Percentiles rank a stretch among this genome's conserved stretches.
phyloP scores from a whole-genome alignment of 2,888 invertebrate genomes.

The Fragum sueziense region DNA sequence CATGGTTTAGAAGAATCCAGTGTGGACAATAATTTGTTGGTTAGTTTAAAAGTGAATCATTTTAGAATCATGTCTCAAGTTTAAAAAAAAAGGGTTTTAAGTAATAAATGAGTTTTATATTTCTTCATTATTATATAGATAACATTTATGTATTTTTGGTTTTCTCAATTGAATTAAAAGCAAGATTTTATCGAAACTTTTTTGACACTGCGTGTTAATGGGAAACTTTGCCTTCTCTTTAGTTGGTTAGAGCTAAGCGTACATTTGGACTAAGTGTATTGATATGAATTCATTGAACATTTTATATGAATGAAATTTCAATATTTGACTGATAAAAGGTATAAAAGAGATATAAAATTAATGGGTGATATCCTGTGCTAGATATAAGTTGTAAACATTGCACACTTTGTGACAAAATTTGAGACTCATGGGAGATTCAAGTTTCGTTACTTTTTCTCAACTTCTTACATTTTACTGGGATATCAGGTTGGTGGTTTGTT shows the following conservation, averaged over 20 bases:
- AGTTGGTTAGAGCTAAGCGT: background rate
- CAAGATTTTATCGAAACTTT: constrained; percentile 14
- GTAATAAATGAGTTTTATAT: background rate
- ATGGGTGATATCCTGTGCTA: background rate
- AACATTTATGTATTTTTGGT: background rate
- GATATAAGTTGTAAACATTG: background rate
- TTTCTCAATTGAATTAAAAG: constrained; percentile 6
- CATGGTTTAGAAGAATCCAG: too few species aligned
- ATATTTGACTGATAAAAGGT: constrained; percentile 21
- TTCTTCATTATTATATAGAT: background rate
- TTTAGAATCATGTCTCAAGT: too few species aligned
- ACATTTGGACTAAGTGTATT: background rate
- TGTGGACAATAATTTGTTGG: too few species aligned
- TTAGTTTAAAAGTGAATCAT: too few species aligned
- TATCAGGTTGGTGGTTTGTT: too few species aligned
- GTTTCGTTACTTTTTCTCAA: too few species aligned
- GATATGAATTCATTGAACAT: constrained; percentile 26
- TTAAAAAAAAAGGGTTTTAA: background rate
- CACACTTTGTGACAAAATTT: too few species aligned
- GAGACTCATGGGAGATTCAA: too few species aligned
- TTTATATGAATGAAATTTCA: constrained; percentile 29
- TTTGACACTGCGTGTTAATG: constrained; percentile 11
- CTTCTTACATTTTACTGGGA: too few species aligned
- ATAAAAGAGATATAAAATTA: constrained; percentile 9
- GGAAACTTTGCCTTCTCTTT: background rate